Conservation (phyloP, 2,797 vertebrate species). For the Girardinus metallicus region DNA sequence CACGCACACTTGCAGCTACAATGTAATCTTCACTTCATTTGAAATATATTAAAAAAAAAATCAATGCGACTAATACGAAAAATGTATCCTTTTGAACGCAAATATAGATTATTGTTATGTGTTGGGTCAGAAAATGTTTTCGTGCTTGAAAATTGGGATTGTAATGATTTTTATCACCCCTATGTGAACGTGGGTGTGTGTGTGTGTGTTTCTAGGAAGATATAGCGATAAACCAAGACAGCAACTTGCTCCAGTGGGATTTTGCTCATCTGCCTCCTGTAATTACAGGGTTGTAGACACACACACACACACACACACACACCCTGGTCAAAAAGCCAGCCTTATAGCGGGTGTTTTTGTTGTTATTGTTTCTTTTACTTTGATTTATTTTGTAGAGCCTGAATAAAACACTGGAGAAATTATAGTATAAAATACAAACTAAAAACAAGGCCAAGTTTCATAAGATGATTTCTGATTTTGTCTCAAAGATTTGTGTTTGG, state of each 20-base stretch:
- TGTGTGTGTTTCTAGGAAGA: constrained; percentile 31
- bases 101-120: neutral
- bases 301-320: neutral
- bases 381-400: neutral
- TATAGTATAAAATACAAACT: neutral
- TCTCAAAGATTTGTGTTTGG: neutral
- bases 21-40: constrained; percentile 42
- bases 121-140: neutral
- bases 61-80: constrained; percentile 16
- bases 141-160: neutral
- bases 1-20: neutral
- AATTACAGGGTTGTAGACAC: constrained; percentile 46
- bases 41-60: constrained; percentile 28
- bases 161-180: neutral
- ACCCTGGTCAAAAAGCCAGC: neutral
- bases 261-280: constrained; percentile 36
- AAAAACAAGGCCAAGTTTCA: no score
- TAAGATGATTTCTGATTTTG: no score
- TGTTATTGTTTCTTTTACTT: neutral
- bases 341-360: neutral
- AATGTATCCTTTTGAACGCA: neutral
- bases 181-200: neutral
- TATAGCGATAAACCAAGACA: constrained; percentile 51
- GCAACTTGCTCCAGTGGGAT: constrained; percentile 56
- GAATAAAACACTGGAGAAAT: neutral